Base-by-base conservation (phyloP, 2,797 vertebrate species). In the Chelonia mydas region DNA sequence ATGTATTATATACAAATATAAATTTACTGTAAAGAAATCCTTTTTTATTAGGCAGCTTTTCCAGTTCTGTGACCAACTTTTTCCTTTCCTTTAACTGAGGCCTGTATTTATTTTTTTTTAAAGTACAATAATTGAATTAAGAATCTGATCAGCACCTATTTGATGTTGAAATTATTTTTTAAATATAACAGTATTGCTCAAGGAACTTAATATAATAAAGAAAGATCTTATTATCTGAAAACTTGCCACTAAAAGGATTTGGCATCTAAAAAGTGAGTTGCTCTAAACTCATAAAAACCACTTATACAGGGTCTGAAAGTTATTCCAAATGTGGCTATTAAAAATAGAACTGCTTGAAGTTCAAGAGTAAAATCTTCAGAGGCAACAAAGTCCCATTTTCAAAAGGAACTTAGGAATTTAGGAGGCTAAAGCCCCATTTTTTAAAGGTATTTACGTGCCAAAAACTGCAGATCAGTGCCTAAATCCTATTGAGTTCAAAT, bases 111-210 rank as follows among this genome's bases (percentile, higher is more conserved):
- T 88, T 89, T 91, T 61, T 91, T 61, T 90, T 96, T 92, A 50
- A 92, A 94, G 84, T 55, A 90, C 54, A 86, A 17, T 90, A 86
- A 95, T 91, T 92, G 95, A 87, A 96, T 95, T 97, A 94, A 89
- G 90, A 94, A 92, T 82, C 61, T 95, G 77, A 94, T 89, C 94
- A 94, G 83, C 72, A 80, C 15, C 47, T n/a, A 61, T 61, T 78
- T 90, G 88, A 82, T 61, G 54, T 91, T 90, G 89, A 96, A 94
- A 41, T 96, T 85, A 95, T 96, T 88, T 95, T 94, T 87, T 93
- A 93, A 97, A 93, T 86, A 72, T 65, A 91, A 16, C 37, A 47
- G 15, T 78, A 80, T 59, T 82, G 65, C 74, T 91, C 93, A 81
- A 88, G 45, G 45, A 90, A 86, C 88, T 96, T 94, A 84, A 92